These are phyloP conservation scores for Solenopsis invicta DNA, from an alignment of 1,140 invertebrate genomes.

Conservation along the genomic window DNA sequence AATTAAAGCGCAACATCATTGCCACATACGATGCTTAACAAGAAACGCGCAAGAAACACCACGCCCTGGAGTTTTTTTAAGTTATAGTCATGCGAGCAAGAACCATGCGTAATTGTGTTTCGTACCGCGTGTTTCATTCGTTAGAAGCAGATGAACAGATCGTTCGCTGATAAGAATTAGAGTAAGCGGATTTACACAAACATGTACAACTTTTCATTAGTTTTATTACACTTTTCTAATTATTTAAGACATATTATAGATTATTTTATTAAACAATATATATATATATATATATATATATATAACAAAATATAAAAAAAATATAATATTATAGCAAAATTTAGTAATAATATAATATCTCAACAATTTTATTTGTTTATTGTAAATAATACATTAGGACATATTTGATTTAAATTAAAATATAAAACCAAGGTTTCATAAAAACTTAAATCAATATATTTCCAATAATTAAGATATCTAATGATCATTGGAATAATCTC, in stretches of 20 bases:
- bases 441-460: neutral
- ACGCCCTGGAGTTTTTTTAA: conserved; percentile 22
- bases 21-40: conserved; percentile 15
- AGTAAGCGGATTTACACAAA: neutral
- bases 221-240: neutral
- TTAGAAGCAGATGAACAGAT: neutral
- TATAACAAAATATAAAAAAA: neutral
- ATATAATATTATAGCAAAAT: conserved; percentile 1
- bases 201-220: neutral
- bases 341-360: neutral
- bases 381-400: neutral
- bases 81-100: conserved; percentile 3
- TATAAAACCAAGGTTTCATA: neutral
- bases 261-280: conserved; percentile 5
- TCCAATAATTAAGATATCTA: neutral
- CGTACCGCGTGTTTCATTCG: conserved; percentile 17
- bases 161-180: neutral
- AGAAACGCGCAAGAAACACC: conserved; percentile 47
- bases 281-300: too few species aligned
- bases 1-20: conserved; percentile 69
- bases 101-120: conserved; percentile 10
- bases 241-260: neutral
- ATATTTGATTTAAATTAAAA: conserved; percentile 4
- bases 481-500: too few species aligned
- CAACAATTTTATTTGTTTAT: neutral